Conservation (phyloP, 2,797 vertebrate genomes). For the Heliangelus exortis region DNA sequence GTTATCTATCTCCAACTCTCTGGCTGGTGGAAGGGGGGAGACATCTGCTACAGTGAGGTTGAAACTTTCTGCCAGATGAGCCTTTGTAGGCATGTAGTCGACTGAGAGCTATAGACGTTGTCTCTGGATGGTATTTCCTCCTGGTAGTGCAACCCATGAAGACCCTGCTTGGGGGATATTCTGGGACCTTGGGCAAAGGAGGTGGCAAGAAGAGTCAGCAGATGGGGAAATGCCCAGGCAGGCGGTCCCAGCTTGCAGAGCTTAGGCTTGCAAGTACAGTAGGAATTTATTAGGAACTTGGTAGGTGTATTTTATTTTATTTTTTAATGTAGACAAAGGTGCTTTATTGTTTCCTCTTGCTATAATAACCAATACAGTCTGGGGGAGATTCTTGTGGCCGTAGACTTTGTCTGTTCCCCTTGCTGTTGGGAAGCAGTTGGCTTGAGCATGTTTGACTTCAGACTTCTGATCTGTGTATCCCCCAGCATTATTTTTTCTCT, state of each 20-base stretch:
- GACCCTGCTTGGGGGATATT: not conserved
- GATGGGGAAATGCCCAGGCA: not conserved
- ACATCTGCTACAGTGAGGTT: not conserved
- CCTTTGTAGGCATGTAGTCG: rapidly evolving
- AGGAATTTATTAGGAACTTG: not conserved
- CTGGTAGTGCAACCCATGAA: not conserved
- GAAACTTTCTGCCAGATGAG: not conserved
- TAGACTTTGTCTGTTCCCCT: not conserved
- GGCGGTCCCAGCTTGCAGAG: not conserved
- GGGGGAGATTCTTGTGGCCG: not conserved
- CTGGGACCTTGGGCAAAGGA: not conserved
- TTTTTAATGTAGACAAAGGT: rapidly evolving
- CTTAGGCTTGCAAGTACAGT: not conserved
- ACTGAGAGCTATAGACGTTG: not conserved
- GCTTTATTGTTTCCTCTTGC: not conserved
- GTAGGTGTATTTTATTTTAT: too few species aligned
- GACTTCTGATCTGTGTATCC: not conserved
- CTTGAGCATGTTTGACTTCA: not conserved
- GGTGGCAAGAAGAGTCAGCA: not conserved
- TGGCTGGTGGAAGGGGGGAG: rapidly evolving
- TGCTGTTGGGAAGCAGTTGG: not conserved
- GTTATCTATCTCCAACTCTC: not conserved
- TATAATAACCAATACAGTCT: rapidly evolving
- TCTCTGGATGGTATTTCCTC: not conserved
- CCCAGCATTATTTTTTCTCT: rapidly evolving